Conservation (phyloP, 2,797 vertebrate genomes). For the Mareca penelope region DNA sequence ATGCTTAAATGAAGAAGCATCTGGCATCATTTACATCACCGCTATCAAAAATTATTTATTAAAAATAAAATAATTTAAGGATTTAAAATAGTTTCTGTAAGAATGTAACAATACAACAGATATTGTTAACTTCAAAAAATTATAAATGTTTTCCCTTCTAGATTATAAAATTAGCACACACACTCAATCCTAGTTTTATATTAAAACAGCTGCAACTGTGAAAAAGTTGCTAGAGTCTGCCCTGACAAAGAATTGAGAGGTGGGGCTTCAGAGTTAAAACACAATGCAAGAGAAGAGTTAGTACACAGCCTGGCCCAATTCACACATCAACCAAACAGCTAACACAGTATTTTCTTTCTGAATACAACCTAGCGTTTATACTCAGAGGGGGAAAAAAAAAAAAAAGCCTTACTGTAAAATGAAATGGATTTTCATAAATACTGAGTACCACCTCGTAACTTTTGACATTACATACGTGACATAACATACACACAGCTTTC, state of each 20-base stretch:
- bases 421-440: not conserved
- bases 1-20: not conserved
- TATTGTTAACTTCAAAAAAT: not conserved
- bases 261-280: not conserved
- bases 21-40: not conserved
- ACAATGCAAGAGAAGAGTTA: not conserved
- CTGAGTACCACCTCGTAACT: not conserved
- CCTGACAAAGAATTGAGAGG: not conserved
- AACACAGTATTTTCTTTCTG: not conserved
- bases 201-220: not conserved
- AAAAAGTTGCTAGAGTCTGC: not conserved
- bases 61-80: conserved; percentile 63
- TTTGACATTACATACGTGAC: not conserved
- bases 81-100: not conserved
- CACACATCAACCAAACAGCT: not conserved
- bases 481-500: not conserved
- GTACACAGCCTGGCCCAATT: not conserved
- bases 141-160: not conserved
- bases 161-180: not conserved
- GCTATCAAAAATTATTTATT: conserved; percentile 55
- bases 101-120: not conserved
- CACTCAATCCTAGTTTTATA: not conserved
- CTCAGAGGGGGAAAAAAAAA: not conserved
- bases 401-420: not conserved
- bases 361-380: not conserved